Base-by-base conservation (phyloP, 2,797 vertebrate genomes). In the Gastrophryne carolinensis region DNA sequence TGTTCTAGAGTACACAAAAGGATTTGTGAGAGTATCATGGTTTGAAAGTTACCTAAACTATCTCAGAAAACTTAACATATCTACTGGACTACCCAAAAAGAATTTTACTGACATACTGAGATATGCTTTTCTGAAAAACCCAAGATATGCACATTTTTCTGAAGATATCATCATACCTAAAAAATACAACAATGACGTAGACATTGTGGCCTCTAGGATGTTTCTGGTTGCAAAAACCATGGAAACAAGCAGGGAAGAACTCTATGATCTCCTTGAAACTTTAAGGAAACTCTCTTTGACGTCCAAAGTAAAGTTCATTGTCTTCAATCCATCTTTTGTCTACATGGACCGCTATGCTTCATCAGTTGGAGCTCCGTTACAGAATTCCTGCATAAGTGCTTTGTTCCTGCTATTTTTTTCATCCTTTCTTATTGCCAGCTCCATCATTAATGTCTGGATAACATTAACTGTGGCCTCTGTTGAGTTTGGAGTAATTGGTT, bases 21-120 rank as follows among this genome's bases (percentile, higher is more conserved):
- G 98, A 70, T 99, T 99, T 86, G 97, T 98, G 86, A 91, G 96
- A 69, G 96, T 99, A 92, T 98, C 96, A 86, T 99, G 98, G 98
- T 95, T 99, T 66, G 98, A 99, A 76, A 95, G 95, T 71, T 99
- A 98, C 85, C 90, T 99, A 88, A 93, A 91, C 90, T 99, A 95
- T 84, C 93, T 99, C 81, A 88, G 92, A 47, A 97, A 96, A 81
- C 90, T 91, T 84, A 99, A 99, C 81, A 88, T 95, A 84, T 95
- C 95, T 73, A 94, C 94, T 21, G 93, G 90, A 85, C 93, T 95
- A 82, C 89, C 95, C 3, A 93, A 95, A 83, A 95, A 93, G 61
- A 95, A 98, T 87, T 99, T 99, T 87, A 98, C 96, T 21, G 93
- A 87, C 85, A 93, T 92, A 47, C 90, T 99, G 52, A 94, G 96